Base-by-base conservation (phyloP, 1,140 invertebrate genomes). In the Chironomus striatipennis region DNA sequence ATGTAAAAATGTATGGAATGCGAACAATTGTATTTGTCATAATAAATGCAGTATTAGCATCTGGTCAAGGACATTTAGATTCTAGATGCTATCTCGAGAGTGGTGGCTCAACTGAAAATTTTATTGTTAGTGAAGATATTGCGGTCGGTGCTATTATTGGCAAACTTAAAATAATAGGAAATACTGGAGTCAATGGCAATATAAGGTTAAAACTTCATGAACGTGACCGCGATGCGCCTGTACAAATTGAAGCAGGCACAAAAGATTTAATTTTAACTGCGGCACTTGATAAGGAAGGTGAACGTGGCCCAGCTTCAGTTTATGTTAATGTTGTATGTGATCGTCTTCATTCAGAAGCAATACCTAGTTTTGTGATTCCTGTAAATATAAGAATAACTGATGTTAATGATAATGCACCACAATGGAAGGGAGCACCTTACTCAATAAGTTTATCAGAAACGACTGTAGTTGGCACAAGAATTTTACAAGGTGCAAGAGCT, bases 301-400 rank as follows among this genome's bases (percentile, higher is more conserved):
- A 90, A 9, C 83, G 88, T 0, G 94, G 94, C 0, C 93, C 93
- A 0, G 89, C 92, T 10, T 93, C 91, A 70, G 91, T 95, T 42
- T 93, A 91, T 78, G 88, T 95, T 20, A 94, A 93, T 81, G 89
- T 95, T 73, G 89, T 94, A 74, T 95, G 93, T 80, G 91, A 94
- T 78, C 83, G 90, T 73, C 86, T 90, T 75, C 87, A 89, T 7
- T 86, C 89, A n/a, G 93, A 96, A 83, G 24, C 43, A 76, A 82
- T 81, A 73, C 80, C 93, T 91, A 92, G 89, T 76, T 94, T 95
- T 79, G 88, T 91, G 8, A 94, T 96, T 79, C 94, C 94, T 9
- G 90, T 96, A 21, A 94, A 93, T 79, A 92, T 97, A 70, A 86
- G 94, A 76, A 93, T 96, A n/a, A 94, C 90, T 21, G 95, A 97